These are phyloP conservation scores for Scaptomyza caliginosa DNA, from an alignment of 2,888 invertebrate species.

Conservation along the genomic window DNA sequence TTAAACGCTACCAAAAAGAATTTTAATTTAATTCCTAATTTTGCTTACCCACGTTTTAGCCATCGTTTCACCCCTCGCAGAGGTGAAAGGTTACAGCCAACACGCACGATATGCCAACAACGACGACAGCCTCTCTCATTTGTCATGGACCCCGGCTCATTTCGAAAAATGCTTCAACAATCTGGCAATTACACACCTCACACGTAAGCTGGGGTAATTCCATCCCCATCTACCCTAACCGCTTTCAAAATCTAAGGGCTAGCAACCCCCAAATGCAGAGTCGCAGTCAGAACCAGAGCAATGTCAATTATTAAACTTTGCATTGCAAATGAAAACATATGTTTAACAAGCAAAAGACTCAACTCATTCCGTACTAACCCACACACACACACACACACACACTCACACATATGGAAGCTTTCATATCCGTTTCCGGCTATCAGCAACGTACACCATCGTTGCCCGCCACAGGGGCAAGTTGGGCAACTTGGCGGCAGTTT, in stretches of 20 bases:
- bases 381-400: too few relatives aligned
- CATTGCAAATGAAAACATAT: constrained; percentile 79
- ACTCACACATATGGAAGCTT: constrained; percentile 42
- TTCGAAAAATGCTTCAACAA: constrained; percentile 56
- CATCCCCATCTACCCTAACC: background rate
- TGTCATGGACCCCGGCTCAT: constrained; percentile 62
- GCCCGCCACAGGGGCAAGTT: background rate
- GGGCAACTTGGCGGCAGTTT: constrained; percentile 42
- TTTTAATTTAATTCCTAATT: constrained; percentile 2
- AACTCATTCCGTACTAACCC: background rate
- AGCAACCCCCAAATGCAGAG: constrained; percentile 44
- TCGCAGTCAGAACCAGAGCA: constrained; percentile 22
- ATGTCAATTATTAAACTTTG: constrained; percentile 78
- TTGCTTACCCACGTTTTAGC: background rate
- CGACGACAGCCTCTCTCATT: constrained; percentile 57
- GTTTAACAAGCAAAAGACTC: constrained; percentile 62
- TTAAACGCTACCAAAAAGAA: background rate
- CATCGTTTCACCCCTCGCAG: background rate
- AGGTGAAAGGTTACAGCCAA: constrained; percentile 30
- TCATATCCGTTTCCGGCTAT: constrained; percentile 76
- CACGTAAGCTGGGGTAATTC: constrained; percentile 9
- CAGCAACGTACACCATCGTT: constrained; percentile 37
- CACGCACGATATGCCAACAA: constrained; percentile 16
- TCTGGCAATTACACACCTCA: constrained; percentile 72
- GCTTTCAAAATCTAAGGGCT: constrained; percentile 1